Evolutionary conservation across 2,888 invertebrate species (phyloP).

Genomic region (Thera obeliscata): DNA sequence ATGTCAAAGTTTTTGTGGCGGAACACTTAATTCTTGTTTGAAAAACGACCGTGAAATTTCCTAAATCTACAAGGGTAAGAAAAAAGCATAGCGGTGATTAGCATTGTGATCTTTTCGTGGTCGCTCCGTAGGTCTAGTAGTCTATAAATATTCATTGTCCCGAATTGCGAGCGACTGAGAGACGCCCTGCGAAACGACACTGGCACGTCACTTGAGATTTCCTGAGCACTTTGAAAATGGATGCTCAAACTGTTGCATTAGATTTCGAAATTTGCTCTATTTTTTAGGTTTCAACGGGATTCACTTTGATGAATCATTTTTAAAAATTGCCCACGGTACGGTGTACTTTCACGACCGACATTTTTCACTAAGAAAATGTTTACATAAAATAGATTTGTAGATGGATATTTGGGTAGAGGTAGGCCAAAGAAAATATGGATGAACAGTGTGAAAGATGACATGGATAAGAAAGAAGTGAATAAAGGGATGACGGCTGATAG

Average conservation of each 20-base stretch:
- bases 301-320: too few species aligned
- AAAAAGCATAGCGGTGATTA: conserved; percentile 26
- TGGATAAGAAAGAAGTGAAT: too few species aligned
- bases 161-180: neutral
- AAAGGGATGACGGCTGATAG: too few species aligned
- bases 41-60: conserved; percentile 33
- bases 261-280: neutral
- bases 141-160: conserved; percentile 57
- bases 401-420: too few species aligned
- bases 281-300: neutral
- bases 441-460: too few species aligned
- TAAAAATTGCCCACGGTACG: neutral
- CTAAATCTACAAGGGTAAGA: conserved; percentile 31
- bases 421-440: too few species aligned
- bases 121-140: conserved; percentile 31
- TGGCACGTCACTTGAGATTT: conserved; percentile 44
- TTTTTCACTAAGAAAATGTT: neutral
- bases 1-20: conserved; percentile 29
- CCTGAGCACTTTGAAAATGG: conserved; percentile 33
- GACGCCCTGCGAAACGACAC: conserved; percentile 32
- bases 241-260: conserved; percentile 6
- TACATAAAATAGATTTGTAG: too few species aligned
- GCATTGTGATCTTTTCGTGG: conserved; percentile 20
- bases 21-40: conserved; percentile 25
- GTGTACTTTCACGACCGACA: neutral